Base-by-base conservation (phyloP, 2,888 invertebrate genomes). In the Prosapia bicincta region DNA sequence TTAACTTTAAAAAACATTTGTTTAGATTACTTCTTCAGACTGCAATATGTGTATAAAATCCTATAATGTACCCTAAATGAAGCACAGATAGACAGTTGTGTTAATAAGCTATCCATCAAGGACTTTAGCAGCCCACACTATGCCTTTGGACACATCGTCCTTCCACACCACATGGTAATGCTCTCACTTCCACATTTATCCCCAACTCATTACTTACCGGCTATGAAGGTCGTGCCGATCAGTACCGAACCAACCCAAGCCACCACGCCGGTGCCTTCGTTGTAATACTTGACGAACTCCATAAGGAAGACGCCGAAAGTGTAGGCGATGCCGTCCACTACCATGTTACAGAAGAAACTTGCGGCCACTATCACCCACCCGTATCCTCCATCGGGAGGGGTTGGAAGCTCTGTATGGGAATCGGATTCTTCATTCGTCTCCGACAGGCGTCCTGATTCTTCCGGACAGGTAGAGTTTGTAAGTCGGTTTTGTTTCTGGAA, bases 311-410 rank as follows among this genome's bases (percentile, higher is more conserved):
- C 93, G 74, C 98, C 98, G 85, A 98, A 99, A 3, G 97, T 96
- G 86, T 98, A 99, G 15, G 97, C 95, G 79, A 99, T 97, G 82
- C 96, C 99, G 85, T 99, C 99, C 75, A 99, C 97, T 81, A 99
- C 94, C 88, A 98, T 90, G 89, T 99, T 98, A 86, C 96, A 96
- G 91, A 98, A 92, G 86, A 99, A 97, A 66, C 97, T 97, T 72
- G 97, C 96, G 82, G 95, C 92, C 72, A 98, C 98, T 83, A 99
- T 94, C 83, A 98, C 92, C 96, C 95, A 95, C 76, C 95, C 95
- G 86, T 94, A 96, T 71, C 97, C 97, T 80, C 95, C 94, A 85
- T 95, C 95, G 66, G 95, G 95, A 74, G 95, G 94, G 75, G 95
- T 93, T 26, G 95, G 95, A 78, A 94, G 54, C 20, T 10, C 20